phyloP scores from a whole-genome alignment of 2,797 vertebrate species.

The Peromyscus melanophrys region DNA sequence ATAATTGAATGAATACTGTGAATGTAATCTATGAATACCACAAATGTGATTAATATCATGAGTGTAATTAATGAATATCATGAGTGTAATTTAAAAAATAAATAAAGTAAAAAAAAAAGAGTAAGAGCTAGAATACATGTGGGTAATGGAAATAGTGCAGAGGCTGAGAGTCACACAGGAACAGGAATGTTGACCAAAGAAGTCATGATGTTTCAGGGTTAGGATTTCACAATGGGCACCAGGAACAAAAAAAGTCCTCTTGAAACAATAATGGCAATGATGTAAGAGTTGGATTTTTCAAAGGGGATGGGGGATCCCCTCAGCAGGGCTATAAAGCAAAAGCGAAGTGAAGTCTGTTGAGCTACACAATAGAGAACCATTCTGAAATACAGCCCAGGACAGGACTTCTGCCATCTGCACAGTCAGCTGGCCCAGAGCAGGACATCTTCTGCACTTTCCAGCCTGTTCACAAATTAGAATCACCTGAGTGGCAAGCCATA shows the following conservation, averaged over 20 bases:
- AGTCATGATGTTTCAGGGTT: not conserved
- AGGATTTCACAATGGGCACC: not conserved
- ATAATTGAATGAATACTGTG: too few species aligned
- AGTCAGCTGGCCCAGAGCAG: not conserved
- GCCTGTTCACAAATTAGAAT: not conserved
- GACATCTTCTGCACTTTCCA: not conserved
- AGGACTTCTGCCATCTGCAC: not conserved
- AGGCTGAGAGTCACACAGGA: not conserved
- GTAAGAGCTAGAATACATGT: not conserved
- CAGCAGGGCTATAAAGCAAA: not conserved
- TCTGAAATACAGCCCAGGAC: not conserved
- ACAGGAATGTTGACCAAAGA: not conserved
- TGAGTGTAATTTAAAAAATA: too few species aligned
- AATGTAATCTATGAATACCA: too few species aligned
- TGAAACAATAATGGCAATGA: not conserved
- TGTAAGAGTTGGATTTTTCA: not conserved
- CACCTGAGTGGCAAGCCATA: not conserved
- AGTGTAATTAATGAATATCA: too few species aligned
- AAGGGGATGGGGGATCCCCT: not conserved
- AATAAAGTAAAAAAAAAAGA: too few species aligned
- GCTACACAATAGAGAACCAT: not conserved
- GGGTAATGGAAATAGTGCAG: not conserved
- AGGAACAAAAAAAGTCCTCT: slow-evolving; percentile 28
- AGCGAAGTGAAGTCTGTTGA: not conserved
- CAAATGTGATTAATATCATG: too few species aligned